Evolutionary conservation across 2,797 vertebrate species (phyloP).

Genomic region (Miichthys miiuy): DNA sequence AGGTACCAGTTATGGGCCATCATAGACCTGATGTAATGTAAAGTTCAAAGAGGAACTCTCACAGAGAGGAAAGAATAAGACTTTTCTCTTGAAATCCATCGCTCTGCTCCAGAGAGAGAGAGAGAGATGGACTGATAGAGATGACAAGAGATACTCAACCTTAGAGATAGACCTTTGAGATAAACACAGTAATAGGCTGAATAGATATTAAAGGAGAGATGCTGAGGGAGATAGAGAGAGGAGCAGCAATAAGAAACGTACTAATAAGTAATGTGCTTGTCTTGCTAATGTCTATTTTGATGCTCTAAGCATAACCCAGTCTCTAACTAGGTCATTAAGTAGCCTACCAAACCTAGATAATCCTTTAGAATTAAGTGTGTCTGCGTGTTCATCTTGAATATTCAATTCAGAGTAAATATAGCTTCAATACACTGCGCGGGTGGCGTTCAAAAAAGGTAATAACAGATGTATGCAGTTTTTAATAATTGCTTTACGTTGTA

Average conservation of each 20-base stretch:
- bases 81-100: constrained; percentile 26
- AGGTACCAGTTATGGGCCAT: constrained; percentile 55
- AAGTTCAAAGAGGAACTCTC: constrained; percentile 59
- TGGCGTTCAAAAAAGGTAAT: constrained; percentile 34
- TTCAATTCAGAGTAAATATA: constrained; percentile 70
- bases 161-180: constrained; percentile 40
- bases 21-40: constrained; percentile 44
- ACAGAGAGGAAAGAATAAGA: constrained; percentile 30
- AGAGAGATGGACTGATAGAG: constrained; percentile 24
- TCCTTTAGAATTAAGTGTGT: constrained; percentile 71
- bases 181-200: constrained; percentile 43
- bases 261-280: constrained; percentile 62
- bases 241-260: constrained; percentile 26
- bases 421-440: constrained; percentile 45
- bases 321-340: constrained; percentile 77
- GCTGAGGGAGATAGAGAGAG: constrained; percentile 38
- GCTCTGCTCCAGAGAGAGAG: constrained; percentile 2
- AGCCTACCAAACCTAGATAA: constrained; percentile 73
- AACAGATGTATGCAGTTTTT: constrained; percentile 35
- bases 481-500: constrained; percentile 30
- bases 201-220: constrained; percentile 46
- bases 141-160: constrained; percentile 42
- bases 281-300: constrained; percentile 74
- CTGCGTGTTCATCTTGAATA: constrained; percentile 60
- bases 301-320: constrained; percentile 69